Evolutionary conservation across 2,797 vertebrate species (phyloP), one percentile per base, ranked within the genome.

Genomic region (Anguilla megastoma): DNA sequence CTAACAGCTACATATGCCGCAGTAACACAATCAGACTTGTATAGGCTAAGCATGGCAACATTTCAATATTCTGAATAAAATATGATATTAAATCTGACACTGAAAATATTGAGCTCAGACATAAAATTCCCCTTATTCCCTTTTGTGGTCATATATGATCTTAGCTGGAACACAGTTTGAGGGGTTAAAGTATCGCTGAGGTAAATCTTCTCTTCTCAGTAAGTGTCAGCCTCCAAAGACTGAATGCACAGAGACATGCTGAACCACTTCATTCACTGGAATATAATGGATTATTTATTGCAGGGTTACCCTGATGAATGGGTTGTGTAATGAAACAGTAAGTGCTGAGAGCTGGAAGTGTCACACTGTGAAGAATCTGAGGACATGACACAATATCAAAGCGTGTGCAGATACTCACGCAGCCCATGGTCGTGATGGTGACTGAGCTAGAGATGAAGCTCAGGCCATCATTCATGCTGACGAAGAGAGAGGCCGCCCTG

Each of bases 401-500:
- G 79, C 9, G 5, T 41, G 74, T 79, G 36, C 33, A 18, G 50
- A 71, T 90, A 98, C 99, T 99, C 95, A 99, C 99, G 88, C 99
- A 99, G 94, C 98, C 96, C 0, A 98, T 97, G 88, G 98, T 99
- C 91, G 97, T 98, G 92, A 99, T 99, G 92, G 98, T 99, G 93
- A 99, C 98, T 0, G 97, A 99, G 71, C 98, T 99, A 87, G 98
- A 98, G 95, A 99, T 99, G 95, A 99, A 99, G 91, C 98, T 99
- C 89, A 99, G 95, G 0, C 99, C 99, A 16, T 99, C 98, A 0
- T 99, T 99, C 98, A 99, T 99, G 90, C 99, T 99, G 95, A 99
- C 99, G 45, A 98, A 98, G 79, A 99, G 97, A 45, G 98, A 98
- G 2, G 98, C 99, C 90, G 97, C 96, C 97, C 99, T 99, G 94